These are phyloP conservation scores for Drosophila incognita DNA, from an alignment of 2,888 invertebrate species.

Conservation along the genomic window DNA sequence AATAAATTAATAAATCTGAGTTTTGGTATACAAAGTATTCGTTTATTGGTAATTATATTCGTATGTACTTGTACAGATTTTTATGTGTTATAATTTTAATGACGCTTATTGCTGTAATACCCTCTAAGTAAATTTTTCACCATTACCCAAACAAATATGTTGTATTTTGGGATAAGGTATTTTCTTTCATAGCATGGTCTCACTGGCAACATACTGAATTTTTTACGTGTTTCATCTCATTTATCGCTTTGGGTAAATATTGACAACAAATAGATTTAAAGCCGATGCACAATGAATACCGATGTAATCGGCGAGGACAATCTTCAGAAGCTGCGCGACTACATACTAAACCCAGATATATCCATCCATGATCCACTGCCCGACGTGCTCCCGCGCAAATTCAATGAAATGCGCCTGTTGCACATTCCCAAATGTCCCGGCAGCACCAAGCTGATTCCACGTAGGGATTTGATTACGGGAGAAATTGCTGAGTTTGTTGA, in stretches of 20 bases:
- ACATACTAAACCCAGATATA: constrained; percentile 82
- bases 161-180: constrained; percentile 13
- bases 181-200: constrained; percentile 8
- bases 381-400: constrained; percentile 79
- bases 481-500: constrained; percentile 90
- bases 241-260: constrained; percentile 4
- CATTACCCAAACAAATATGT: not conserved
- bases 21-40: not conserved
- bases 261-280: not conserved
- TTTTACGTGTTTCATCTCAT: not conserved
- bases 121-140: not conserved
- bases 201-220: constrained; percentile 2
- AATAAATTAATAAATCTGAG: not conserved
- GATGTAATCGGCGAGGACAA: constrained; percentile 57
- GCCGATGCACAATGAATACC: constrained; percentile 36
- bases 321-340: constrained; percentile 70
- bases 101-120: not conserved
- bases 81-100: not conserved
- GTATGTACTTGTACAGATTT: not conserved
- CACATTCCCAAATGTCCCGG: constrained; percentile 76
- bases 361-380: constrained; percentile 83
- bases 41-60: not conserved
- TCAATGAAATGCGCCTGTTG: constrained; percentile 76
- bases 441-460: constrained; percentile 82
- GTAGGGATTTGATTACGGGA: constrained; percentile 91